These are phyloP conservation scores for Oreotrochilus melanogaster DNA, from an alignment of 2,113 vertebrate species.

Conservation along the genomic window DNA sequence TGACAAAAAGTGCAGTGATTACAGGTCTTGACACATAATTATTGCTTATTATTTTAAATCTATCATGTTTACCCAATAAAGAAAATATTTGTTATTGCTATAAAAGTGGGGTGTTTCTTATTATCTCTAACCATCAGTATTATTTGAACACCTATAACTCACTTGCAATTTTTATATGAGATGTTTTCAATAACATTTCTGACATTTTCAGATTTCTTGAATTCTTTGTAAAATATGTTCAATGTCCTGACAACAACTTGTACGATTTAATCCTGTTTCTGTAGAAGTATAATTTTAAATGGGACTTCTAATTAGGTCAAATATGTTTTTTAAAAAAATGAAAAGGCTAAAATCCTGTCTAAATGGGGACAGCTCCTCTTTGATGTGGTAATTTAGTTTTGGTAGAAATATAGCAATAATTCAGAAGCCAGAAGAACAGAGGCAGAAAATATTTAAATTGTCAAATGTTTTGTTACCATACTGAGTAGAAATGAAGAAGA, in stretches of 20 bases:
- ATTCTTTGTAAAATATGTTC: background rate
- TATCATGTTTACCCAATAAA: background rate
- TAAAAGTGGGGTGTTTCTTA: background rate
- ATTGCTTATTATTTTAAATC: conserved; percentile 9
- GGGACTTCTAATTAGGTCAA: conserved; percentile 54
- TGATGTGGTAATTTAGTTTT: conserved; percentile 66
- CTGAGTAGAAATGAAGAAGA: background rate
- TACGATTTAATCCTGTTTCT: background rate
- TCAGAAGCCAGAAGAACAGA: conserved; percentile 41
- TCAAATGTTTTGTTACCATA: conserved; percentile 21
- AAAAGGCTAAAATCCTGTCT: conserved; percentile 24
- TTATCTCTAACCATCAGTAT: background rate
- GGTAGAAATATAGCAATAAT: conserved; percentile 28
- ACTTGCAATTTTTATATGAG: background rate
- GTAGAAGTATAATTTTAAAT: conserved; percentile 17
- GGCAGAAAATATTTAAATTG: conserved; percentile 23
- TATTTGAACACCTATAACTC: background rate
- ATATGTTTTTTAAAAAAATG: background rate
- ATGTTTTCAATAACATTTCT: background rate
- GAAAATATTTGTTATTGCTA: background rate
- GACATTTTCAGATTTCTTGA: background rate
- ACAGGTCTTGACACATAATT: background rate
- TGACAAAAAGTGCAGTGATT: background rate
- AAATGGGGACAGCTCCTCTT: conserved; percentile 51
- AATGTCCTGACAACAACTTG: background rate